Conservation (phyloP, 2,797 vertebrate genomes). For the Cossypha polioptera region DNA sequence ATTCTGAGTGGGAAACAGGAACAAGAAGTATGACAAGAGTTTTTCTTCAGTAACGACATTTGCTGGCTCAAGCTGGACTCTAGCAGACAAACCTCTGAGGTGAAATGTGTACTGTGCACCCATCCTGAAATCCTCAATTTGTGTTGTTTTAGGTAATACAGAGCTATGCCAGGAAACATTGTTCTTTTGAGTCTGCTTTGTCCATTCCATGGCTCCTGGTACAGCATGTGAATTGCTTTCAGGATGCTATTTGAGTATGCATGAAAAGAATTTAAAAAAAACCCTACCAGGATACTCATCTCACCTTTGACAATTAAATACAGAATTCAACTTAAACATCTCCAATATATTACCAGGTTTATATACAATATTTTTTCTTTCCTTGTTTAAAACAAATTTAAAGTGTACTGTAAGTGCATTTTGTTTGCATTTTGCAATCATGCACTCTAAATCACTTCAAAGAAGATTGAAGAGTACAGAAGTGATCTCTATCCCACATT, state of each 20-base stretch:
- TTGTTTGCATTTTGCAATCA: not conserved
- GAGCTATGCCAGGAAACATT: not conserved
- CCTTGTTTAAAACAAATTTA: not conserved
- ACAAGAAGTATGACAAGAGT: not conserved
- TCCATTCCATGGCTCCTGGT: not conserved
- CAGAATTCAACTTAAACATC: not conserved
- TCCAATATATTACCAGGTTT: not conserved
- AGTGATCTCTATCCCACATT: not conserved
- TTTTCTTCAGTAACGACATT: not conserved
- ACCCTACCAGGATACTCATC: not conserved
- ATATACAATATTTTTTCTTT: not conserved
- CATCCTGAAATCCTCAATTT: conserved; percentile 9
- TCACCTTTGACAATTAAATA: not conserved
- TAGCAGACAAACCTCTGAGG: not conserved
- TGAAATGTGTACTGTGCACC: not conserved
- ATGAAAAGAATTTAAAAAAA: not conserved
- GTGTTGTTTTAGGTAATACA: conserved; percentile 1
- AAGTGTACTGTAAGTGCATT: not conserved
- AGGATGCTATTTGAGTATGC: not conserved
- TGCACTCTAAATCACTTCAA: not conserved
- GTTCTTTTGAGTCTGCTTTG: conserved; percentile 7
- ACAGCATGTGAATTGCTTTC: not conserved
- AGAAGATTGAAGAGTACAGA: not conserved
- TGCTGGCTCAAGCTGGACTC: not conserved
- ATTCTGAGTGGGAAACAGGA: not conserved